Evolutionary conservation across 2,797 vertebrate genomes (phyloP).

Genomic region (Todus mexicanus): DNA sequence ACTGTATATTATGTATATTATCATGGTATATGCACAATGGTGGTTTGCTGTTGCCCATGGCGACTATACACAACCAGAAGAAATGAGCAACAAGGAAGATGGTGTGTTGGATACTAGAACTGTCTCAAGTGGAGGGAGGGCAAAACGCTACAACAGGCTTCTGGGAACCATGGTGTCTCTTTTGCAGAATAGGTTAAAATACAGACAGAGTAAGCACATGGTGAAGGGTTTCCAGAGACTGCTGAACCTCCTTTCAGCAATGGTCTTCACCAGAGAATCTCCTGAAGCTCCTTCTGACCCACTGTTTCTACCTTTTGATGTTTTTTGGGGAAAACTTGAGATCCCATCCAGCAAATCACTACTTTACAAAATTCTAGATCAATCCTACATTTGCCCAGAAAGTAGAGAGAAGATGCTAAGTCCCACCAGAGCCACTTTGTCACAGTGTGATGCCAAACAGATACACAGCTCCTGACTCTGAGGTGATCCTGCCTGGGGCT

Average conservation of each 20-base stretch:
- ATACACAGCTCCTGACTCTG: not conserved
- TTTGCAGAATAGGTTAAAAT: not conserved
- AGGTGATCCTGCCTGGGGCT: not conserved
- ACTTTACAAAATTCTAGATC: not conserved
- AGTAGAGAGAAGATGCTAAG: not conserved
- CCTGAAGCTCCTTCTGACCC: not conserved
- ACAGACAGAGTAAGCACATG: accelerated
- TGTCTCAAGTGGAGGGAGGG: not conserved
- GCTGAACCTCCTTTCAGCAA: not conserved
- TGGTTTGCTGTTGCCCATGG: not conserved
- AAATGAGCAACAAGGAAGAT: not conserved
- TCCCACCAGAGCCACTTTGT: not conserved
- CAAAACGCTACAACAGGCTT: not conserved
- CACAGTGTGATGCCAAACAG: not conserved
- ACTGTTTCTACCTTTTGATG: not conserved
- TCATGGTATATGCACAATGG: accelerated
- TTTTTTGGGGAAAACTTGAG: not conserved
- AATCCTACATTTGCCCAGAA: not conserved
- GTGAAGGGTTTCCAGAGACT: not conserved
- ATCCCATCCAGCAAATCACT: not conserved
- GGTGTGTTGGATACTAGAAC: not conserved
- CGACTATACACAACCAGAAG: not conserved
- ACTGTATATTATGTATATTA: not conserved
- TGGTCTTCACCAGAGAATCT: not conserved
- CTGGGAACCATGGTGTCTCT: not conserved